Evolutionary conservation across 2,797 vertebrate species (phyloP), one percentile per base, ranked within the genome.

Genomic region (Emydoidea blandingii): DNA sequence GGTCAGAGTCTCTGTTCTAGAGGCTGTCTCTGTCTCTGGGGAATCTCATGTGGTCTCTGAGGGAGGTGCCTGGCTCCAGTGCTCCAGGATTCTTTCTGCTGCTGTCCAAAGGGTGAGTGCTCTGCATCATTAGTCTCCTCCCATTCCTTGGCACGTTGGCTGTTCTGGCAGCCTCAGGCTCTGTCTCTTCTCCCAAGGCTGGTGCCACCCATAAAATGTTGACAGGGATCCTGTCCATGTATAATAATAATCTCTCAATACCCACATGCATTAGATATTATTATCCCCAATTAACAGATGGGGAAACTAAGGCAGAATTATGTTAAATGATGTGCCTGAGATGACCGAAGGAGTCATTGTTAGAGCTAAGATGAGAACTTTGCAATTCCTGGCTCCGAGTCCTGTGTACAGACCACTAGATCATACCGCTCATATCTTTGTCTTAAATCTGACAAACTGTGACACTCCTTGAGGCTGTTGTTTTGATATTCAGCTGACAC

Each of bases 401-500:
- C 80, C 91, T 93, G 27, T 85, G 94, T 87, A 85, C 89, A 94
- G 94, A 88, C 82, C 93, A 92, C 25, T 12, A 94, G 78, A 86
- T 25, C 37, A 93, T 86, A 94, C 92, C 52, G 91, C 93, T 94
- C 56, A 79, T 74, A 90, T 96, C 31, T 92, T 94, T 94, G 87
- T 97, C 95, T 92, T 97, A 98, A 98, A 97, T 97, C 97, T 98
- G 97, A 97, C 97, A 98, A 97, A 97, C 92, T 79, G 95, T 91
- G 87, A 91, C 94, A 92, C 87, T 97, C 97, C 97, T 98, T 89
- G 91, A 95, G 94, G 94, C 97, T 98, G 96, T 97, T 98, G 98
- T 98, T 98, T 98, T 98, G 96, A 96, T 98, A 97, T 97, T 97
- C 96, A 97, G 86, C 95, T 97, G 98, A 97, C 98, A 98, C 96